A percentile compares a stretch with the other conserved stretches of the same genome.
Evolutionary conservation across 53 echinoderm and acorn worm species (phyloP).

Genomic region (Pentamera pediparva): DNA sequence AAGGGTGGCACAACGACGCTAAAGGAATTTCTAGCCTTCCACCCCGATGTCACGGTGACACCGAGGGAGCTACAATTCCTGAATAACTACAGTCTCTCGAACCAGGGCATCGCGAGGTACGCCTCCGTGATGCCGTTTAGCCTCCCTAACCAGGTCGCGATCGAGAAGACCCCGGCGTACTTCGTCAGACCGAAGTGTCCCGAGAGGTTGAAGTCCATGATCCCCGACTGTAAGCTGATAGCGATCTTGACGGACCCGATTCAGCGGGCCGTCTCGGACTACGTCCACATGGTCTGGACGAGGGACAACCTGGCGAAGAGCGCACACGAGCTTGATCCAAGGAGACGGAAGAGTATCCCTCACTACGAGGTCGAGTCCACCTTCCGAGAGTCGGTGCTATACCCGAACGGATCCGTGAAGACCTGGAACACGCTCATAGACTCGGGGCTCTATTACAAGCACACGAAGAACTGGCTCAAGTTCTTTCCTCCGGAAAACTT

Average conservation of each 20-base stretch:
- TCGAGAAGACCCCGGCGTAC: slow-evolving; percentile 87
- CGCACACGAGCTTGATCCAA: not conserved
- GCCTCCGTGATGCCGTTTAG: slow-evolving; percentile 59
- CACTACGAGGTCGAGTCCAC: slow-evolving; percentile 51
- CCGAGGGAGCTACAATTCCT: slow-evolving; percentile 64
- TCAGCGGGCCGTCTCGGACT: slow-evolving; percentile 80
- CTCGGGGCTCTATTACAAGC: slow-evolving; percentile 60
- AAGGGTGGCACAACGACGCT: slow-evolving; percentile 84
- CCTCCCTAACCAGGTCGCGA: slow-evolving; percentile 51
- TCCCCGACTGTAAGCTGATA: slow-evolving; percentile 59
- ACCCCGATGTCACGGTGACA: slow-evolving; percentile 70
- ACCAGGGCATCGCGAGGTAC: slow-evolving; percentile 53
- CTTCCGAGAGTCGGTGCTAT: slow-evolving; percentile 62
- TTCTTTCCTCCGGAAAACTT: slow-evolving; percentile 57
- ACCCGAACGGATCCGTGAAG: slow-evolving; percentile 49
- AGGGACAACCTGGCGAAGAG: slow-evolving; percentile 8
- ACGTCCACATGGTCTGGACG: slow-evolving; percentile 53
- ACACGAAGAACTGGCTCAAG: slow-evolving; percentile 53
- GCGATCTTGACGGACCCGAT: slow-evolving; percentile 81
- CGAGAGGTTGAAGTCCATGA: slow-evolving; percentile 23
- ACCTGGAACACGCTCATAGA: slow-evolving; percentile 56
- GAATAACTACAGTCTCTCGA: slow-evolving; percentile 22
- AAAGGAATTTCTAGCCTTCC: slow-evolving; percentile 73
- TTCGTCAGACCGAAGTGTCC: slow-evolving; percentile 43
- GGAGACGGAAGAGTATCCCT: not conserved